Conservation (phyloP, 2,797 vertebrate species). For the Silurus lanzhouensis region DNA sequence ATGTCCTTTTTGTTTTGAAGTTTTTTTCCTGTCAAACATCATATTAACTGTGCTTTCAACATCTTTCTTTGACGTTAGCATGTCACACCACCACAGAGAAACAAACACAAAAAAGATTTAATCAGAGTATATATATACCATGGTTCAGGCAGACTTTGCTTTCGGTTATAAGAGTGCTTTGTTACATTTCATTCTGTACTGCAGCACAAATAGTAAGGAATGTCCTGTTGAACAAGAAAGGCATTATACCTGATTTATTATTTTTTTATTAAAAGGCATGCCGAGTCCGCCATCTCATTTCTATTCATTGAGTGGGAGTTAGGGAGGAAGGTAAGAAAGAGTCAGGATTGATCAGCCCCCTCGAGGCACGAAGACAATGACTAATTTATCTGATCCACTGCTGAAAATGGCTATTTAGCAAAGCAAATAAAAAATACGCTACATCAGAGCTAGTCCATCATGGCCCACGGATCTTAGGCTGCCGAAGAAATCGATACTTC, state of each 20-base stretch:
- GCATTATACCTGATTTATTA: neutral
- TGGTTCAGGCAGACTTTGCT: neutral
- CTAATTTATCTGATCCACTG: slow-evolving; percentile 32
- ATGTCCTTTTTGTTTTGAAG: neutral
- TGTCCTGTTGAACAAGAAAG: neutral
- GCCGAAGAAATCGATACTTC: slow-evolving; percentile 28
- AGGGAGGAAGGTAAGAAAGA: slow-evolving; percentile 6
- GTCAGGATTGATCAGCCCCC: slow-evolving; percentile 30
- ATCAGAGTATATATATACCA: too few species aligned
- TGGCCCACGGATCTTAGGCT: slow-evolving; percentile 15
- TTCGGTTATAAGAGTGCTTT: neutral
- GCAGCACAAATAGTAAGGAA: neutral
- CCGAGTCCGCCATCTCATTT: neutral
- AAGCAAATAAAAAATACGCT: slow-evolving; percentile 21
- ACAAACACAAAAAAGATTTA: too few species aligned
- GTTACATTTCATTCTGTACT: neutral
- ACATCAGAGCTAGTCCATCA: slow-evolving; percentile 33
- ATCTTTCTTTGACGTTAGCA: neutral
- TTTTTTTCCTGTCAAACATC: neutral
- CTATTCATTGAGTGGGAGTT: slow-evolving; percentile 10
- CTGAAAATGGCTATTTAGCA: slow-evolving; percentile 30
- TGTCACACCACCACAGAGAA: neutral
- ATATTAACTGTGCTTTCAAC: neutral
- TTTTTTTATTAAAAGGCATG: slow-evolving; percentile 1
- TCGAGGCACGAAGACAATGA: slow-evolving; percentile 6